Evolutionary conservation across 2,113 vertebrate species (phyloP).

Genomic region (Brachirus orientalis): DNA sequence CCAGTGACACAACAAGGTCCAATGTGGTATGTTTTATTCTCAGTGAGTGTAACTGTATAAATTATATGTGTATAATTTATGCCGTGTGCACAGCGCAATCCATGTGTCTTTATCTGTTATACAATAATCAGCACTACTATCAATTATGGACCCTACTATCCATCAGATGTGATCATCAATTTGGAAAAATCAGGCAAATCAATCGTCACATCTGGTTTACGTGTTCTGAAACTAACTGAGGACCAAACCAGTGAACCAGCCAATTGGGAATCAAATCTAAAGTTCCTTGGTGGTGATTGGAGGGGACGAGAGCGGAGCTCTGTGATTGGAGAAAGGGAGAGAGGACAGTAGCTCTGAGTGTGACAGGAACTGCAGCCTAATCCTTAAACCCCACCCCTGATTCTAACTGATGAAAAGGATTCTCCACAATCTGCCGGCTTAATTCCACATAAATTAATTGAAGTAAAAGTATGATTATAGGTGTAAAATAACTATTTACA

Average conservation of each 20-base stretch:
- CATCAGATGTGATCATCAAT: constrained; percentile 66
- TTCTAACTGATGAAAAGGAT: constrained; percentile 44
- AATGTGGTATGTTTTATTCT: constrained; percentile 64
- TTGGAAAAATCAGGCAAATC: constrained; percentile 35
- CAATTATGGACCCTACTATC: constrained; percentile 21
- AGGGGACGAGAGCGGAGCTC: constrained; percentile 70
- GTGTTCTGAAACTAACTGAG: constrained; percentile 35
- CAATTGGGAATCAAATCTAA: constrained; percentile 59
- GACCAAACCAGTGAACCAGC: constrained; percentile 27
- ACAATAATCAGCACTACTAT: constrained; percentile 62
- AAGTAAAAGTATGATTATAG: not conserved
- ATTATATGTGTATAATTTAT: constrained; percentile 83
- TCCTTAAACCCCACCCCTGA: constrained; percentile 40
- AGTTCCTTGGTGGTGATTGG: constrained; percentile 70
- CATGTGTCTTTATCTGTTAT: constrained; percentile 83
- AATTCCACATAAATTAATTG: constrained; percentile 9
- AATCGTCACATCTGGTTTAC: constrained; percentile 53
- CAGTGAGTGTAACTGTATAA: constrained; percentile 73
- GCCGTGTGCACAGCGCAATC: constrained; percentile 80
- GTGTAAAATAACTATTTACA: constrained; percentile 2
- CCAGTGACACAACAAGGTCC: constrained; percentile 61
- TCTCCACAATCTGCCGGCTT: constrained; percentile 15
- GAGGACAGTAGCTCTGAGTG: constrained; percentile 62
- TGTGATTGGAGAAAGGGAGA: constrained; percentile 55
- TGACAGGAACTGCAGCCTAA: constrained; percentile 67